These are phyloP conservation scores for Pollachius pollachius DNA, from an alignment of 2,113 vertebrate genomes.

Conservation along the genomic window DNA sequence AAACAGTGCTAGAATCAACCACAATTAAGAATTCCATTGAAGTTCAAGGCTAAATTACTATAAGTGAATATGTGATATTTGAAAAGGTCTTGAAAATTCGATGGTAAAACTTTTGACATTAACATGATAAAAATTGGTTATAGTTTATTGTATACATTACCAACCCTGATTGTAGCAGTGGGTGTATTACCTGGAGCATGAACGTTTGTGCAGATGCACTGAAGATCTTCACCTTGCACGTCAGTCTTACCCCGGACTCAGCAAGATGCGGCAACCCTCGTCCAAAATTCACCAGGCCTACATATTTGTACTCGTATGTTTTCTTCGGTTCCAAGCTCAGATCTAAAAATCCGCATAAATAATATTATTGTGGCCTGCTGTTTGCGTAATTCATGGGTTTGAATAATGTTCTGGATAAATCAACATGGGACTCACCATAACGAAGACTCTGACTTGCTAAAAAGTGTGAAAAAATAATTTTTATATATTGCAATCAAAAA, in stretches of 20 bases:
- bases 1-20: too few species aligned
- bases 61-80: too few species aligned
- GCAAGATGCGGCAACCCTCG: constrained; percentile 58
- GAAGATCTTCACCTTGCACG: constrained; percentile 61
- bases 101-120: too few species aligned
- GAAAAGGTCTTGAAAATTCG: too few species aligned
- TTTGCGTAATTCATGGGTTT: neutral
- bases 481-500: neutral
- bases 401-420: neutral
- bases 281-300: constrained; percentile 63
- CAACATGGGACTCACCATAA: constrained; percentile 66
- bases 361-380: neutral
- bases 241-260: constrained; percentile 61
- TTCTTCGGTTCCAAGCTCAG: constrained; percentile 60
- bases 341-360: constrained; percentile 29
- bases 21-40: too few species aligned
- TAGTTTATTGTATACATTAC: too few species aligned
- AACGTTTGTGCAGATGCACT: constrained; percentile 55
- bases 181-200: constrained; percentile 62
- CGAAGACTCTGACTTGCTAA: constrained; percentile 60
- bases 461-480: constrained; percentile 9
- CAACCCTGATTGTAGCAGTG: too few species aligned
- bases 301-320: constrained; percentile 73
- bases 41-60: too few species aligned
- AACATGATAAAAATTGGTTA: too few species aligned